These are phyloP conservation scores for Diacarnus erythraeanus DNA, from an alignment of 37 sponge, comb jelly and placozoan species.

Conservation along the genomic window DNA sequence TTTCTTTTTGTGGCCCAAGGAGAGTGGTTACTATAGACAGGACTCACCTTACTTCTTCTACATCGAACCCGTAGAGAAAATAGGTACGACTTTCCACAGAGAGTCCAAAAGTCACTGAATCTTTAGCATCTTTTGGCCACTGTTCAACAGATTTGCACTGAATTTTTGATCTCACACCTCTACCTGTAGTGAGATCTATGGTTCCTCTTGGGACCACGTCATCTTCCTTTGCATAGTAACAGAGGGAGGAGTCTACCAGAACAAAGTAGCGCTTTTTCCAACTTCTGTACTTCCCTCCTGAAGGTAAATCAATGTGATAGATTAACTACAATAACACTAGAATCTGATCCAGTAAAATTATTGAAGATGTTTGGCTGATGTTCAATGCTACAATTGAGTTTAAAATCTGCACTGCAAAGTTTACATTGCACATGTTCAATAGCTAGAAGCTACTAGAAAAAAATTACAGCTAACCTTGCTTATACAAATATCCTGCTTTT, in stretches of 20 bases:
- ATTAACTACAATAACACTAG: too few species aligned
- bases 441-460: neutral
- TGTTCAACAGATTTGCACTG: conserved; percentile 17
- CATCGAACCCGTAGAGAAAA: conserved; percentile 54
- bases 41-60: conserved; percentile 39
- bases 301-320: neutral
- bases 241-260: conserved; percentile 24
- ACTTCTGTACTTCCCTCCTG: conserved; percentile 58
- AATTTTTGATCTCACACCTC: conserved; percentile 36
- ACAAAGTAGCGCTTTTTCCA: conserved; percentile 74
- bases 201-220: conserved; percentile 36
- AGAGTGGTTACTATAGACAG: too few species aligned
- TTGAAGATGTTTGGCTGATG: too few species aligned
- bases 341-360: too few species aligned
- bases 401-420: neutral
- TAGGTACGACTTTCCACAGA: conserved; percentile 56
- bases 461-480: conserved; percentile 42
- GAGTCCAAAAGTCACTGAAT: conserved; percentile 49
- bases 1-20: too few species aligned
- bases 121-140: conserved; percentile 60
- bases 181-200: conserved; percentile 49
- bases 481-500: conserved; percentile 35
- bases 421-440: neutral
- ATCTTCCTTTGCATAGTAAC: conserved; percentile 49
- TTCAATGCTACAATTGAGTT: too few species aligned